Evolutionary conservation across 2,113 vertebrate species (phyloP).

Genomic region (Phyllopteryx taeniolatus): DNA sequence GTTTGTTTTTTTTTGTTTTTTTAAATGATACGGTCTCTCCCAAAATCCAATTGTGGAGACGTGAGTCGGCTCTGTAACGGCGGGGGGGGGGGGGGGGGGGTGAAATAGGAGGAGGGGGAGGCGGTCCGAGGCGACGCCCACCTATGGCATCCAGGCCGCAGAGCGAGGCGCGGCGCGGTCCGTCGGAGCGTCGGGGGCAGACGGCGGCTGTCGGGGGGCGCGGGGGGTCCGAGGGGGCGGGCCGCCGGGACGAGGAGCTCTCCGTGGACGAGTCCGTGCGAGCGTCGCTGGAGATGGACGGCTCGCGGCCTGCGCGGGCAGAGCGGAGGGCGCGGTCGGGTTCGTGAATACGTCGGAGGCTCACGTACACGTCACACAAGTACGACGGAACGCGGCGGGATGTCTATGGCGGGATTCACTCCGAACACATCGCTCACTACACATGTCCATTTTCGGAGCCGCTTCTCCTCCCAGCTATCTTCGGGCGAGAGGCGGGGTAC

Average conservation of each 20-base stretch:
- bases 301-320: slow-evolving; percentile 82
- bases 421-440: no score
- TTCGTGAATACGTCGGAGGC: slow-evolving; percentile 15
- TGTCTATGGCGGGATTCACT: no score
- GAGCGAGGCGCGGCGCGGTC: slow-evolving; percentile 30
- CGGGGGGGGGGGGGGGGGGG: background rate
- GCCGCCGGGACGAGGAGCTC: slow-evolving; percentile 78
- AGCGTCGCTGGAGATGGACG: slow-evolving; percentile 96
- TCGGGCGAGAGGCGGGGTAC: no score
- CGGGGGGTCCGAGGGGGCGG: slow-evolving; percentile 87
- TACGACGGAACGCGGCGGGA: no score
- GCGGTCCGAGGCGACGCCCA: slow-evolving; percentile 14
- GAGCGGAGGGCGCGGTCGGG: slow-evolving; percentile 18
- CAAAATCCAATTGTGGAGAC: no score
- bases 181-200: slow-evolving; percentile 79
- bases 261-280: slow-evolving; percentile 97
- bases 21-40: no score
- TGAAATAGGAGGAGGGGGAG: no score
- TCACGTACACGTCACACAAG: no score
- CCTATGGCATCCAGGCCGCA: slow-evolving; percentile 85
- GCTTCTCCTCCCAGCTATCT: no score
- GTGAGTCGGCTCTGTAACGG: no score
- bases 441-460: no score
- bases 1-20: no score
- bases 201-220: slow-evolving; percentile 93